Conservation (phyloP, 1,140 invertebrate species). For the Papilio glaucus region DNA sequence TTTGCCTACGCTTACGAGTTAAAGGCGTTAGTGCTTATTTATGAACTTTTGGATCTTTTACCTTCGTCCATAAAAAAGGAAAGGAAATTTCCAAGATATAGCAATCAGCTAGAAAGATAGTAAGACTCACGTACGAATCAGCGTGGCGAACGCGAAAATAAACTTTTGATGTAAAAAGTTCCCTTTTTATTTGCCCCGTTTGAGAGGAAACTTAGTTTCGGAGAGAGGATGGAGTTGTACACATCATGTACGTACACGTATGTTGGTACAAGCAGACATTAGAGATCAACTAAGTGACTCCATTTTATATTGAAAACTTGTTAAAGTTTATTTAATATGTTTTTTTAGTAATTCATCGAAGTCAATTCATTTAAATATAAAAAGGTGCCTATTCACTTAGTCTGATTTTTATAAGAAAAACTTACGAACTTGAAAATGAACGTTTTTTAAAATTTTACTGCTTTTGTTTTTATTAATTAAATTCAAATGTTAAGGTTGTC, state of each 20-base stretch:
- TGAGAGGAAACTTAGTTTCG: conserved; percentile 54
- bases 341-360: neutral
- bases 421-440: too few species aligned
- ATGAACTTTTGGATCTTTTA: neutral
- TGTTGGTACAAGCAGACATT: conserved; percentile 1
- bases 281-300: neutral
- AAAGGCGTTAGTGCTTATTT: neutral
- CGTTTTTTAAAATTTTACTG: neutral
- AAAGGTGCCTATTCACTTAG: neutral
- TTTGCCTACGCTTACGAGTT: too few species aligned
- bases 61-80: conserved; percentile 32
- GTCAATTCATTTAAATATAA: neutral
- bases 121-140: conserved; percentile 73
- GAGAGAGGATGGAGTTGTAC: conserved; percentile 40
- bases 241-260: conserved; percentile 38
- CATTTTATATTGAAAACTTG: neutral
- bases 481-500: neutral
- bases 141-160: conserved; percentile 61
- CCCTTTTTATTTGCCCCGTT: conserved; percentile 67
- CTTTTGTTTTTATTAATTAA: neutral
- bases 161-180: conserved; percentile 82
- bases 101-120: conserved; percentile 73
- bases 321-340: neutral
- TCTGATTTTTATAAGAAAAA: neutral
- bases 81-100: conserved; percentile 48